These are phyloP conservation scores for Miltochrista miniata DNA, from an alignment of 2,888 invertebrate species.

Conservation along the genomic window DNA sequence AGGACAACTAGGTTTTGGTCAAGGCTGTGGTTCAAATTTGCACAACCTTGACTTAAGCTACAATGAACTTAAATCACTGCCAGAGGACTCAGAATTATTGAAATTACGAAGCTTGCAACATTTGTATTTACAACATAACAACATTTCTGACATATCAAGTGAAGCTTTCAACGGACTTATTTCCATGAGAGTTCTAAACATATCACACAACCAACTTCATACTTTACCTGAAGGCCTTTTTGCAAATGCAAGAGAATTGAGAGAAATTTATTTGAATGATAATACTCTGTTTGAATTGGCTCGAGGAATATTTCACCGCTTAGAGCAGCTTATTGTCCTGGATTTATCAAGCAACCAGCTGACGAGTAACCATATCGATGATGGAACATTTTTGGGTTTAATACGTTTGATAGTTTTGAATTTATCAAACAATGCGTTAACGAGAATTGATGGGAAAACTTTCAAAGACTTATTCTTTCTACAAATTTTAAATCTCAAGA, in stretches of 20 bases:
- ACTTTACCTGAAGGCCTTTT: slow-evolving; percentile 92
- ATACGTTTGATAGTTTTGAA: slow-evolving; percentile 93
- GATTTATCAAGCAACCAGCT: slow-evolving; percentile 94
- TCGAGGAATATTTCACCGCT: slow-evolving; percentile 91
- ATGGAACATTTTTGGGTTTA: slow-evolving; percentile 92
- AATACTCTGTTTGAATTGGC: slow-evolving; percentile 93
- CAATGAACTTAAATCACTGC: slow-evolving; percentile 89
- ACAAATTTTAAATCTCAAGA: slow-evolving; percentile 92
- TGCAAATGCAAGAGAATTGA: slow-evolving; percentile 90
- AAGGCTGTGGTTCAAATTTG: slow-evolving; percentile 87
- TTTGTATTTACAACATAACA: slow-evolving; percentile 92
- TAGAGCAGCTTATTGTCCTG: slow-evolving; percentile 92
- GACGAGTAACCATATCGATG: slow-evolving; percentile 92
- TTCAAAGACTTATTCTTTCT: slow-evolving; percentile 94
- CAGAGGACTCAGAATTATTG: slow-evolving; percentile 90
- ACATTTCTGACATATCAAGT: slow-evolving; percentile 90
- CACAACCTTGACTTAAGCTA: slow-evolving; percentile 91
- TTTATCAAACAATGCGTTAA: slow-evolving; percentile 93
- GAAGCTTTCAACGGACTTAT: slow-evolving; percentile 91
- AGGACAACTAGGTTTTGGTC: slow-evolving; percentile 88
- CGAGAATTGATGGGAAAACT: slow-evolving; percentile 91
- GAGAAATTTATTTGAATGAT: slow-evolving; percentile 92
- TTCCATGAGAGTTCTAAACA: slow-evolving; percentile 91
- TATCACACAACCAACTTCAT: slow-evolving; percentile 93
- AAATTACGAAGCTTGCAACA: slow-evolving; percentile 90